A percentile compares a stretch with the other conserved stretches of the same genome.
phyloP scores from a whole-genome alignment of 2,888 invertebrate species.

The Panorpa germanica region DNA sequence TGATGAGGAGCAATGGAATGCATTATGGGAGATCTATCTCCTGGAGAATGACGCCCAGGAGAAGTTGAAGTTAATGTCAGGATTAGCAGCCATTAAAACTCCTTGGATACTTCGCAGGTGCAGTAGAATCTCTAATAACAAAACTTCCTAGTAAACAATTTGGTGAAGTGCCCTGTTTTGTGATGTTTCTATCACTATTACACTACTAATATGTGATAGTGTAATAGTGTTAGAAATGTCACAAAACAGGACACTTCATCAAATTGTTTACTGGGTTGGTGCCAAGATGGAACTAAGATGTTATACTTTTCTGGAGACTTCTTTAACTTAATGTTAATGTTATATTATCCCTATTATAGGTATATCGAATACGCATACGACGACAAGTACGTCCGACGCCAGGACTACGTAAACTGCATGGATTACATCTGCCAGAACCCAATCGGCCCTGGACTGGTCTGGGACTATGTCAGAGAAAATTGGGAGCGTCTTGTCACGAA shows the following conservation, averaged over 20 bases:
- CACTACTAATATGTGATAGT: too few species aligned
- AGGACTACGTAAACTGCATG: conserved; percentile 66
- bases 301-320: conserved; percentile 4
- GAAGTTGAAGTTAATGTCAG: conserved; percentile 48
- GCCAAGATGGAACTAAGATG: too few species aligned
- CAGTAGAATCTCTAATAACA: too few species aligned
- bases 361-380: conserved; percentile 55
- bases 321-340: conserved; percentile 2
- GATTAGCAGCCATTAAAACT: conserved; percentile 48
- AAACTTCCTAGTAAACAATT: too few species aligned
- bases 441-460: conserved; percentile 52
- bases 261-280: too few species aligned
- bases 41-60: conserved; percentile 63
- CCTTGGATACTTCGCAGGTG: conserved; percentile 48
- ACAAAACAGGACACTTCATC: too few species aligned
- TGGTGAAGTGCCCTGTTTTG: too few species aligned
- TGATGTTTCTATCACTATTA: too few species aligned
- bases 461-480: conserved; percentile 66
- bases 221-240: too few species aligned
- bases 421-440: conserved; percentile 49
- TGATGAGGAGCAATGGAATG: conserved; percentile 48
- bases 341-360: too few species aligned
- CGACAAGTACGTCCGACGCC: conserved; percentile 53
- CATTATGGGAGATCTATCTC: conserved; percentile 50
- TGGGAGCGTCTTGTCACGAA: conserved; percentile 58